Evolutionary conservation across 1,140 invertebrate species (phyloP).

Genomic region (Drosophila tropicalis): DNA sequence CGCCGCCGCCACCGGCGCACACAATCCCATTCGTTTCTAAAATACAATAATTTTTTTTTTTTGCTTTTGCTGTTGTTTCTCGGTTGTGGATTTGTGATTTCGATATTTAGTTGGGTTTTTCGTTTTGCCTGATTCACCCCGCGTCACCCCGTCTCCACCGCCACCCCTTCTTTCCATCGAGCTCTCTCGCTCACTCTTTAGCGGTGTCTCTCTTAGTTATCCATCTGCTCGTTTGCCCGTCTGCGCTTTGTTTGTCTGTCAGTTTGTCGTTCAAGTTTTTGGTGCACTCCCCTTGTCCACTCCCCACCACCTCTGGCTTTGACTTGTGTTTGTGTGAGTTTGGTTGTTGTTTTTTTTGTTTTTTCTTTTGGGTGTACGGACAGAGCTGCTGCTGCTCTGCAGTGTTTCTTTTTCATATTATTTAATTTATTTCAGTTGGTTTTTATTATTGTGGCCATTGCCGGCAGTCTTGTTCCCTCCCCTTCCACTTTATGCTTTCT

Average conservation of each 20-base stretch:
- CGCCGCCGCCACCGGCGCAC: not conserved
- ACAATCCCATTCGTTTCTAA: slow-evolving; percentile 7
- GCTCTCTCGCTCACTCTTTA: slow-evolving; percentile 1
- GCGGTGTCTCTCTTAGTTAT: slow-evolving; percentile 23
- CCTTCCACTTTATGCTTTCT: not conserved
- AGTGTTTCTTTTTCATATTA: slow-evolving; percentile 80
- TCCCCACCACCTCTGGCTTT: slow-evolving; percentile 7
- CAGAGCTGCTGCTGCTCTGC: slow-evolving; percentile 32
- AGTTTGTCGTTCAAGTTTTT: slow-evolving; percentile 56
- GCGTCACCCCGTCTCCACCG: slow-evolving; percentile 3
- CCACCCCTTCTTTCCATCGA: not conserved
- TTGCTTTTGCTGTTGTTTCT: slow-evolving; percentile 50
- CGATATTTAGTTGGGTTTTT: slow-evolving; percentile 78
- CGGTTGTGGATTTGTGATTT: slow-evolving; percentile 78
- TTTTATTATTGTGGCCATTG: slow-evolving; percentile 74
- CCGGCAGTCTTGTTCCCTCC: slow-evolving; percentile 28
- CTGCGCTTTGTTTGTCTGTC: slow-evolving; percentile 39
- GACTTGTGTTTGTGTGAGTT: slow-evolving; percentile 5
- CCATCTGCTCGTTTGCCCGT: slow-evolving; percentile 50
- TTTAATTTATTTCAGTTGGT: slow-evolving; percentile 79
- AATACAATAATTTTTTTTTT: slow-evolving; percentile 15
- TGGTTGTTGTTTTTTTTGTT: slow-evolving; percentile 43
- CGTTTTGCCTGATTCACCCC: slow-evolving; percentile 24
- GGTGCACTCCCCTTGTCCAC: slow-evolving; percentile 15
- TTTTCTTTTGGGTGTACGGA: slow-evolving; percentile 60